These are phyloP conservation scores for Papilio protenor DNA, from an alignment of 2,888 invertebrate species.

Conservation along the genomic window DNA sequence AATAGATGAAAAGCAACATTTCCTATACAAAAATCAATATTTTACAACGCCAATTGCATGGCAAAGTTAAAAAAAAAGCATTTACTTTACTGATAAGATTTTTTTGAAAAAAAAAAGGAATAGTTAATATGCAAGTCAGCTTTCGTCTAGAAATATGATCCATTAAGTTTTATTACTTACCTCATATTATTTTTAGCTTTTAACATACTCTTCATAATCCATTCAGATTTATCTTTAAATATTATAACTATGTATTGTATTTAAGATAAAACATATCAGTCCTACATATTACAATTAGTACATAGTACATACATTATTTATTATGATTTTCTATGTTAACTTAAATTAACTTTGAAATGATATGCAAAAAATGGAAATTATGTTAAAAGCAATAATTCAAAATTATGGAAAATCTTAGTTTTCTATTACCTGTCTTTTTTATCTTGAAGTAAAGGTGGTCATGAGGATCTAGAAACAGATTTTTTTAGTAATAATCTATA, in stretches of 20 bases:
- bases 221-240: neutral
- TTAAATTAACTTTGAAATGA: neutral
- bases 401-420: neutral
- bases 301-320: neutral
- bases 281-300: neutral
- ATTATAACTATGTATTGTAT: neutral
- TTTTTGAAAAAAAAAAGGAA: neutral
- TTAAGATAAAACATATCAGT: neutral
- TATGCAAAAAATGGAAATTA: neutral
- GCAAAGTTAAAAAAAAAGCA: too few relatives aligned
- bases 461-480: conserved; percentile 29
- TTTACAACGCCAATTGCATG: too few relatives aligned
- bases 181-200: neutral
- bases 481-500: conserved; percentile 23
- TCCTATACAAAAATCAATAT: neutral
- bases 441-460: conserved; percentile 12
- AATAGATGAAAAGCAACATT: neutral
- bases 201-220: neutral
- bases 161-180: neutral
- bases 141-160: neutral
- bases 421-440: neutral
- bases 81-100: too few relatives aligned
- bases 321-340: neutral
- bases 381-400: neutral
- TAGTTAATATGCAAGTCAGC: neutral